phyloP scores from a whole-genome alignment of 2,888 invertebrate species.

The Caenorhabditis macrosperma region DNA sequence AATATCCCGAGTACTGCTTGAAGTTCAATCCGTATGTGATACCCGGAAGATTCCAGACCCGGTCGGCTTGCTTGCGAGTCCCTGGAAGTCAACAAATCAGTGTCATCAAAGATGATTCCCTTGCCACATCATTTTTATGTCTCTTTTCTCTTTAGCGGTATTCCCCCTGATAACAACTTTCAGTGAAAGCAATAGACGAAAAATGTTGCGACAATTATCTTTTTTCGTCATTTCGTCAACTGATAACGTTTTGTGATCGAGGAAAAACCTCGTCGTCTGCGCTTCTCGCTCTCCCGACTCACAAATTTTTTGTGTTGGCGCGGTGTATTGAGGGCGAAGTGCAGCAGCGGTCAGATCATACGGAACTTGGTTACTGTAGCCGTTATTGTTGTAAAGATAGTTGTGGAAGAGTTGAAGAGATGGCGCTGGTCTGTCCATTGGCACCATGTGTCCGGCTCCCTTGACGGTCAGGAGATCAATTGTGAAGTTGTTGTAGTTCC shows the following conservation, averaged over 20 bases:
- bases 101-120: conserved; percentile 19
- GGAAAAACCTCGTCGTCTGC: conserved; percentile 36
- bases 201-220: conserved; percentile 23
- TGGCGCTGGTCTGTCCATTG: conserved; percentile 74
- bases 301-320: conserved; percentile 58
- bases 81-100: conserved; percentile 31
- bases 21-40: conserved; percentile 77
- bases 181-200: conserved; percentile 32
- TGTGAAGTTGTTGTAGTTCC: conserved; percentile 38
- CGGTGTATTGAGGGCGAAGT: conserved; percentile 47
- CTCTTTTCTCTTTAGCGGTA: too few species aligned
- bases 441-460: conserved; percentile 72
- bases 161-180: conserved; percentile 34
- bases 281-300: conserved; percentile 28
- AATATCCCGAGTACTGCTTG: conserved; percentile 82
- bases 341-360: conserved; percentile 44
- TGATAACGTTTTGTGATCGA: conserved; percentile 45
- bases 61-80: conserved; percentile 70
- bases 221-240: conserved; percentile 34
- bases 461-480: conserved; percentile 72
- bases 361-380: conserved; percentile 62
- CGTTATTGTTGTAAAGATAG: conserved; percentile 60
- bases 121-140: conserved; percentile 3
- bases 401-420: conserved; percentile 76
- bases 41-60: conserved; percentile 70